A percentile compares a stretch with the other conserved stretches of the same genome.
phyloP scores from a whole-genome alignment of 2,113 vertebrate species.

The Anguilla rostrata region DNA sequence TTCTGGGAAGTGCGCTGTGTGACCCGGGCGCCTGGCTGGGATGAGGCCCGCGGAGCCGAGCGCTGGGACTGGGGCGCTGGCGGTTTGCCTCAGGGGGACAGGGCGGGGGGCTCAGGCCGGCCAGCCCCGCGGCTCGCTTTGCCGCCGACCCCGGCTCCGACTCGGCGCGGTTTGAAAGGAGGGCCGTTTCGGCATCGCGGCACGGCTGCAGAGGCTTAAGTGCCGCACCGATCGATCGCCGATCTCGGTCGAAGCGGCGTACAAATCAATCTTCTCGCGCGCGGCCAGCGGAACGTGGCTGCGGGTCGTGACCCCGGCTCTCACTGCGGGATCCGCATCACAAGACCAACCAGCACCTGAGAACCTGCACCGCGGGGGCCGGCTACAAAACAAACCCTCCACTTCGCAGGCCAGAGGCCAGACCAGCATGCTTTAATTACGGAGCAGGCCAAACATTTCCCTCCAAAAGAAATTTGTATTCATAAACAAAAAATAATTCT shows the following conservation, averaged over 20 bases:
- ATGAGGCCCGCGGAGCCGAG: slow-evolving; percentile 45
- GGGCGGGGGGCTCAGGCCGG: slow-evolving; percentile 20
- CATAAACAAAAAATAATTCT: no score
- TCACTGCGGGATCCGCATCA: neutral
- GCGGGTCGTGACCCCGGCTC: neutral
- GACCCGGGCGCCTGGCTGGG: slow-evolving; percentile 38
- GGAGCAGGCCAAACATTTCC: no score
- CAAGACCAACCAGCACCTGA: neutral
- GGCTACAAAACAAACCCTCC: no score
- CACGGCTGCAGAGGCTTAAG: neutral
- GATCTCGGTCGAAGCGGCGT: no score
- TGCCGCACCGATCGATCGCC: slow-evolving; percentile 8
- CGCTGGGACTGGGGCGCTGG: slow-evolving; percentile 46
- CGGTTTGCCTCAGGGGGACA: slow-evolving; percentile 48
- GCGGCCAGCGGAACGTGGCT: neutral
- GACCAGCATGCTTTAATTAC: no score
- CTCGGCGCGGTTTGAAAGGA: slow-evolving; percentile 26
- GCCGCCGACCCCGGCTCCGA: slow-evolving; percentile 29
- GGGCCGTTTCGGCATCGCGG: neutral
- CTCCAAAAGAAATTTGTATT: no score
- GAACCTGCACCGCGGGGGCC: no score
- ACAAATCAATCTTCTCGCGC: neutral
- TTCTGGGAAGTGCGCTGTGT: slow-evolving; percentile 29
- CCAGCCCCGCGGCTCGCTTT: slow-evolving; percentile 19
- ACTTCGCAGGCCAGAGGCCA: no score